Conservation (phyloP, 1,140 invertebrate genomes). For the Drosophila orosa region DNA sequence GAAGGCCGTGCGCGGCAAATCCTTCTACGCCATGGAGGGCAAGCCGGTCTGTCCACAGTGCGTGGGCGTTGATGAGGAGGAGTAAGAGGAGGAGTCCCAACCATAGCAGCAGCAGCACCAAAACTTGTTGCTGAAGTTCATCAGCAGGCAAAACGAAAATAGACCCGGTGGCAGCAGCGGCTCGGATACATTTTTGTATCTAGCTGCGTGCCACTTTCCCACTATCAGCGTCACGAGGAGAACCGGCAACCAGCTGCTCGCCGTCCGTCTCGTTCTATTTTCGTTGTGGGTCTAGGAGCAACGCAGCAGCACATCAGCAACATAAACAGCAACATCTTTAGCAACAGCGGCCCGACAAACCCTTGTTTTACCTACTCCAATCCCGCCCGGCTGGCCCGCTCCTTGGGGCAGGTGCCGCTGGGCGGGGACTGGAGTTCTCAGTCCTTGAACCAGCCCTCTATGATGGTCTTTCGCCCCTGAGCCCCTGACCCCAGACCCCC, state of each 20-base stretch:
- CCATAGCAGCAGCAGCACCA: constrained; percentile 21
- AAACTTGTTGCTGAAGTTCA: constrained; percentile 57
- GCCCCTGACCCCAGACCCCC: constrained; percentile 8
- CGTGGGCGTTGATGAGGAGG: constrained; percentile 94
- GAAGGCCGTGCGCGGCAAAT: constrained; percentile 94
- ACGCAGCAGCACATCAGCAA: constrained; percentile 25
- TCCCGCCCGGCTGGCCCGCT: constrained; percentile 45
- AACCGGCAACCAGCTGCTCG: constrained; percentile 37
- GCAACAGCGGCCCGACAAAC: constrained; percentile 27
- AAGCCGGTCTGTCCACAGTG: constrained; percentile 95
- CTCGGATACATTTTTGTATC: constrained; percentile 59
- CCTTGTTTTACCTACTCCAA: constrained; percentile 5
- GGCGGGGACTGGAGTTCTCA: constrained; percentile 20
- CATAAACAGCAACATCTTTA: constrained; percentile 21
- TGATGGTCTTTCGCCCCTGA: constrained; percentile 53
- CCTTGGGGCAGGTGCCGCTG: constrained; percentile 40
- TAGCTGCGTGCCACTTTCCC: constrained; percentile 59
- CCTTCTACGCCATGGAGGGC: constrained; percentile 97
- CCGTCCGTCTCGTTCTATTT: constrained; percentile 37
- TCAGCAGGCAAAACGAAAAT: constrained; percentile 54
- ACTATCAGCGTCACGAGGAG: constrained; percentile 35
- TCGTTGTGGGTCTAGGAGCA: constrained; percentile 51
- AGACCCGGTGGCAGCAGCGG: constrained; percentile 47
- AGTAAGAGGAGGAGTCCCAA: constrained; percentile 85
- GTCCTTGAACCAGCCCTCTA: constrained; percentile 33